Evolutionary conservation across 2,797 vertebrate species (phyloP), one percentile per base, ranked within the genome.

Genomic region (Falco berigora): DNA sequence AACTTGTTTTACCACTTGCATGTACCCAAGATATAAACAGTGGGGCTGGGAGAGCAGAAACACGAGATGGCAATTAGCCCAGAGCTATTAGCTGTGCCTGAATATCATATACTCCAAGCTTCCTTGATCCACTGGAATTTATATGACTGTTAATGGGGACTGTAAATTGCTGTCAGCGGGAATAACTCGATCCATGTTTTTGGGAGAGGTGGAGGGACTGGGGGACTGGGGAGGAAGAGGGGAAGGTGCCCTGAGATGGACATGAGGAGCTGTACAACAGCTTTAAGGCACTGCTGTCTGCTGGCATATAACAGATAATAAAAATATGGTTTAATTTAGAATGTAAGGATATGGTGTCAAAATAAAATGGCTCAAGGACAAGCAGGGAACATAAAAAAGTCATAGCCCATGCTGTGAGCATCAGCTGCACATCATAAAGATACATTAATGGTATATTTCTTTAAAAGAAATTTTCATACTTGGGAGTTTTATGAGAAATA

Each of bases 101-200:
- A 94, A 72, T 91, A 87, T 97, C 92, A 94, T 64, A 64, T 32
- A 95, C 95, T 92, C 79, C 64, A 49, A 96, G 93, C 90, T 97
- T 82, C 96, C 97, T 95, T 91, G 96, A 98, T 98, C 96, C 96
- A 36, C 22, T 77, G 97, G 97, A 95, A 97, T 98, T 97, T 97
- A 97, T 97, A 92, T 96, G 95, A 95, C 87, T 2, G 22, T 97
- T 97, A 98, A 98, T 97, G 98, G 98, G 97, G 96, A 97, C 93
- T 85, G 97, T 98, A 98, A 98, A 98, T 98, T 94, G 98, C 98
- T 97, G 98, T 98, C 92, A 97, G 98, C 92, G 44, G 96, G 98
- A 95, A 96, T 87, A 95, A 92, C 96, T 85, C 46, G 49, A 95
- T 93, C 94, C 73, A 8, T 32, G 91, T 5, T 73, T 73, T 86